phyloP scores from a whole-genome alignment of 1,140 invertebrate species.

The Drosophila lowei region DNA sequence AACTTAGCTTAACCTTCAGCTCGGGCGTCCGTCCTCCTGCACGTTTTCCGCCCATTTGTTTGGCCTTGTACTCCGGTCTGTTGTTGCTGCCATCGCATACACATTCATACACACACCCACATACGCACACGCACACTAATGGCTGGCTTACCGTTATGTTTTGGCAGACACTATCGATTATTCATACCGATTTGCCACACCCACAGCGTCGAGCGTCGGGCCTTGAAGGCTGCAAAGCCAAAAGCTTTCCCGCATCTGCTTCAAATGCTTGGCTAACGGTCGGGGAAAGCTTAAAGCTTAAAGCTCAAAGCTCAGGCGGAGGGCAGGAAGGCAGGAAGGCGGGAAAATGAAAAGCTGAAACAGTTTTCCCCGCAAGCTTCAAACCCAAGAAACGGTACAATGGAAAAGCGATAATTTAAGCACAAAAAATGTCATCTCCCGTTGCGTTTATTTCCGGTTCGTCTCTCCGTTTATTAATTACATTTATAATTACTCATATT shows the following conservation, averaged over 20 bases:
- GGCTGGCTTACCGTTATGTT: no score
- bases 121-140: no score
- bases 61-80: slow-evolving; percentile 23
- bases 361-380: no score
- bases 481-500: slow-evolving; percentile 50
- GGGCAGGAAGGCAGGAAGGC: no score
- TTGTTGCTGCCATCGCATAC: slow-evolving; percentile 10
- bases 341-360: no score
- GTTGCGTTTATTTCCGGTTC: slow-evolving; percentile 29
- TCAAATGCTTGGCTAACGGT: no score
- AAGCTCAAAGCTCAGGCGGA: no score
- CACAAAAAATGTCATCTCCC: slow-evolving; percentile 30
- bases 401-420: slow-evolving; percentile 10
- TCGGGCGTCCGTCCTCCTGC: slow-evolving; percentile 5
- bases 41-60: slow-evolving; percentile 19
- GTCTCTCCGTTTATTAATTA: slow-evolving; percentile 38
- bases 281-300: no score
- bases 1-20: slow-evolving; percentile 1
- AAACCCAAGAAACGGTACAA: no score
- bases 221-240: no score
- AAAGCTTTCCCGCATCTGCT: no score
- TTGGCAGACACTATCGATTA: slow-evolving; percentile 29
- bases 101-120: no score
- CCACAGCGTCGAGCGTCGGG: neutral
- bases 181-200: slow-evolving; percentile 13